Conservation (phyloP, 2,797 vertebrate genomes). For the Brachyalestes nurse region DNA sequence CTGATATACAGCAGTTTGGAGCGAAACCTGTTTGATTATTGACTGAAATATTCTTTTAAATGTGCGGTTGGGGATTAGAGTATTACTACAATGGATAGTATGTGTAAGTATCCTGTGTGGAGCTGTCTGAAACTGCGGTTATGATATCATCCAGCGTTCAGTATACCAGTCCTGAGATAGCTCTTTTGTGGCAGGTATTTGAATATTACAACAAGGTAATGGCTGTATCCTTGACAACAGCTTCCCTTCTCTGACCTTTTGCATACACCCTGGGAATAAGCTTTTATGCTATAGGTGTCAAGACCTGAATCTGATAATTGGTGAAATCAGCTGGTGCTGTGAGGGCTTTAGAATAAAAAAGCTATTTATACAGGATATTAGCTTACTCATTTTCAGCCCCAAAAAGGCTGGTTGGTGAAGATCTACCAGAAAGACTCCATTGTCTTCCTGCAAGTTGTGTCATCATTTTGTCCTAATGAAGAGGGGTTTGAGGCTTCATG, state of each 20-base stretch:
- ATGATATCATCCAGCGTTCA: neutral
- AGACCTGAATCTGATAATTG: constrained; percentile 13
- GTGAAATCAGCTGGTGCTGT: neutral
- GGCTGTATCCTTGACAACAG: constrained; percentile 29
- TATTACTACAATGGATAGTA: too few relatives aligned
- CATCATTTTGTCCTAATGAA: neutral
- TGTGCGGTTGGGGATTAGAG: too few relatives aligned
- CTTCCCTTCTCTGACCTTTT: constrained; percentile 7
- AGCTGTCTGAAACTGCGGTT: neutral
- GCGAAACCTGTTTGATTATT: too few relatives aligned
- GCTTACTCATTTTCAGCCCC: neutral
- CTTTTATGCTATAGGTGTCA: neutral
- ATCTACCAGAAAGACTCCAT: constrained; percentile 94
- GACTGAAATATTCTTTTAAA: too few relatives aligned
- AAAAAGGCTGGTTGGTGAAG: constrained; percentile 78
- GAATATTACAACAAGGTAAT: constrained; percentile 44
- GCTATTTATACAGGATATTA: neutral
- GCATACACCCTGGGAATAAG: constrained; percentile 10
- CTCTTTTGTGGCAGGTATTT: constrained; percentile 38
- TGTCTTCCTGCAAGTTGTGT: constrained; percentile 89
- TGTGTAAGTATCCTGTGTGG: neutral
- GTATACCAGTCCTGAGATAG: neutral
- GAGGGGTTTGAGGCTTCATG: neutral
- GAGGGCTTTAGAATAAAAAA: neutral
- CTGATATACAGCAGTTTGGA: too few relatives aligned